Conservation (phyloP, 2,888 invertebrate genomes). For the Apodemia mormo region DNA sequence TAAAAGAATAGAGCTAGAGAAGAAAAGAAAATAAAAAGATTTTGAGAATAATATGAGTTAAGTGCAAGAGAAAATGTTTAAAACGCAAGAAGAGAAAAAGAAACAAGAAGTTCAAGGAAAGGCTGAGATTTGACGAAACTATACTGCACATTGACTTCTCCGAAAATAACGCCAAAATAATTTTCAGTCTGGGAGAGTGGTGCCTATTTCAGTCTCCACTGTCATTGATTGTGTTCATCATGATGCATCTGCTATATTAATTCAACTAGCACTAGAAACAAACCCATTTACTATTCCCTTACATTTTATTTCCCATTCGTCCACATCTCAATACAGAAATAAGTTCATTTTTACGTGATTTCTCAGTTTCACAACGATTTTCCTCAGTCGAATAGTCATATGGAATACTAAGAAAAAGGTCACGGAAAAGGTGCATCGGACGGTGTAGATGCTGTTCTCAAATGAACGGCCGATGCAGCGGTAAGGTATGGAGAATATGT, state of each 20-base stretch:
- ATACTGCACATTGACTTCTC: slow-evolving; percentile 39
- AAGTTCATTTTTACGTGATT: slow-evolving; percentile 27
- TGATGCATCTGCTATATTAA: slow-evolving; percentile 32
- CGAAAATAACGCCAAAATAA: slow-evolving; percentile 36
- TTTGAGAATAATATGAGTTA: slow-evolving; percentile 1
- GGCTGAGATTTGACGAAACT: slow-evolving; percentile 26
- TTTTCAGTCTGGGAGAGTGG: slow-evolving; percentile 28
- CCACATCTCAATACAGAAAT: slow-evolving; percentile 27
- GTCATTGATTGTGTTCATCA: slow-evolving; percentile 33
- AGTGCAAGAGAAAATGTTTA: slow-evolving; percentile 10
- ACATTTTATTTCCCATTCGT: slow-evolving; percentile 25
- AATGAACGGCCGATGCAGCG: slow-evolving; percentile 32
- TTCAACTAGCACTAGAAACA: slow-evolving; percentile 25
- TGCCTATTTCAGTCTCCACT: slow-evolving; percentile 32
- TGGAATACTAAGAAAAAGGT: slow-evolving; percentile 36
- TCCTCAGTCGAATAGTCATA: slow-evolving; percentile 22
- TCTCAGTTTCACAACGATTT: slow-evolving; percentile 19
- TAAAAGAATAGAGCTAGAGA: neutral
- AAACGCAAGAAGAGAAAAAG: slow-evolving; percentile 7
- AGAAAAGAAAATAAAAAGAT: slow-evolving; percentile 5
- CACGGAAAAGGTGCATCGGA: slow-evolving; percentile 39
- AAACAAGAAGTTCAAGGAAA: slow-evolving; percentile 22
- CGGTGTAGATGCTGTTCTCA: slow-evolving; percentile 32
- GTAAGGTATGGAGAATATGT: slow-evolving; percentile 30
- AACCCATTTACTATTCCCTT: slow-evolving; percentile 27